Evolutionary conservation across 2,113 vertebrate species (phyloP), one percentile per base, ranked within the genome.

Genomic region (Caranx ignobilis): DNA sequence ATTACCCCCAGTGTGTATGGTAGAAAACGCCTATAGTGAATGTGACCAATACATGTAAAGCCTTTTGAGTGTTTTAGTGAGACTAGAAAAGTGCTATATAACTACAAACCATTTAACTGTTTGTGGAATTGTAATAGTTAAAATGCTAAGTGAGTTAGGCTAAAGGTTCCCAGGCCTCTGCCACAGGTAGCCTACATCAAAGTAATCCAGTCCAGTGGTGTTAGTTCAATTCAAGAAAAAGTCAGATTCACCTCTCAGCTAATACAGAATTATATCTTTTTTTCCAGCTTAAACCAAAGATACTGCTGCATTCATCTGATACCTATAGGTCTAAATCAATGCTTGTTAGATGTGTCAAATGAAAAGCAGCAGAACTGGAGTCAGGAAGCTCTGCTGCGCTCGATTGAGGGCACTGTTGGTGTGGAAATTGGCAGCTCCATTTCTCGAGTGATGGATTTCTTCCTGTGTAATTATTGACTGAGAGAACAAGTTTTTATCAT

Each of bases 311-410:
- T 52, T 55, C 74, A 63, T 48, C 65, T 54, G 65, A 26, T 55
- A 81, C 56, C 69, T 18, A 52, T 26, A 26, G 41, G 57, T 71
- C 19, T 45, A 68, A 79, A 78, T 79, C 47, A 21, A 47, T 76
- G 71, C 86, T 81, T 48, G 62, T 84, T 72, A 69, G 63, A 72
- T 0, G 12, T 37, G 78, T 62, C 65, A 63, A 66, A 81, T 71
- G 62, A 75, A 77, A 61, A 75, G 72, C 64, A 77, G 69, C 47
- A 9, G 10, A 34, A 54, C 21, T 54, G 37, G 37, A 78, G 60
- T 71, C 63, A 45, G 63, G 21, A 55, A 59, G 68, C 45, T 54
- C 32, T 34, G 73, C 63, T 48, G 34, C 7, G 18, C 39, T 79
- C 21, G 21, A 72, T 63, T 32, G 43, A 10, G 2, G 60, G 70